Base-by-base conservation (phyloP, 92 coral and sea anemone genomes). In the Montipora capitata region DNA sequence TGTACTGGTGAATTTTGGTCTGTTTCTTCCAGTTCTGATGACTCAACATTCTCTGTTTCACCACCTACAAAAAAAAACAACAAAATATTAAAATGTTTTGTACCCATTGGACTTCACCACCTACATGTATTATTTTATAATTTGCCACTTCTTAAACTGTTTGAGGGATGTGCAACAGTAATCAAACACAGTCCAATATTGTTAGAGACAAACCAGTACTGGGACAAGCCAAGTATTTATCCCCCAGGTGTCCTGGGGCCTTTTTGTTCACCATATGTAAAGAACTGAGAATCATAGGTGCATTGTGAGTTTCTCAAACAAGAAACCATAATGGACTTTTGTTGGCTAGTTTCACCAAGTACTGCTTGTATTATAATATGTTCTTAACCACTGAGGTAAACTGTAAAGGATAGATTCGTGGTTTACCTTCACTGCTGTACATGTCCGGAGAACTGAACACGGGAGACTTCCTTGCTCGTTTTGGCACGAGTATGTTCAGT, bases 401-500 rank as follows among this genome's bases (percentile, higher is more conserved):
- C 72, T 68, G 72, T 38, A 68, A 68, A 68, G 38, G 72, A 68
- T 77, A 77, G 64, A 15, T 77, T 77, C 57, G 52, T 77, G 40
- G 68, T 64, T 63, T 79, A 79, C 84, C 84, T 79, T 79, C 84
- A 42, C 84, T 79, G 38, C 70, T 64, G 63, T 51, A 27, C 45
- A 40, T 68, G 16, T 68, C 74, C 14, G 51, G 42, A 68, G 72
- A 68, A 68, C 44, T 68, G 13, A 68, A 35, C 15, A 38, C 14
- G 12, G 72, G 72, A 68, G 83, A 64, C 83, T 77, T 64, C 74
- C 57, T 76, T 85, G 89, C 89, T 43, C 77, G 64, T 38, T 38
- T 85, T 85, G 45, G 89, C 89, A 74, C 83, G 82, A 64, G 89
- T 85, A 85, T 76, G 89, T 63, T 76, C 82, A 62, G 68, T 83